Evolutionary conservation across 2,113 vertebrate genomes (phyloP), one percentile per base, ranked within the genome.

Genomic region (Ctenodactylus gundi): DNA sequence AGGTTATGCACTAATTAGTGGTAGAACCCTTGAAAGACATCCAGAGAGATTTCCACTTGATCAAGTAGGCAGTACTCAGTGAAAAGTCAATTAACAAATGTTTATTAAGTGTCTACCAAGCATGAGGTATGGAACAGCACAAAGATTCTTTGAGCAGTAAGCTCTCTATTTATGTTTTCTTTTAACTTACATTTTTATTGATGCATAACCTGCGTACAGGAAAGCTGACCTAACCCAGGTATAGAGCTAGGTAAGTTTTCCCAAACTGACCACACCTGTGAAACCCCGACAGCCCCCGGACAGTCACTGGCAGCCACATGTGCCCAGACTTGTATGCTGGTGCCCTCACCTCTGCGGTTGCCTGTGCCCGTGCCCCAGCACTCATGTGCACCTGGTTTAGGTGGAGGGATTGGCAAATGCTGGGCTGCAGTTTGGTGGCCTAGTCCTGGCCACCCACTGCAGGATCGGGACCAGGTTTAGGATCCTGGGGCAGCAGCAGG

Each of bases 1-100:
- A 64, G 64, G 90, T 86, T 49, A 73, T 10, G 44, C 34, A 4
- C 78, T 95, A 76, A 95, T 94, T 72, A 93, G 77, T 44, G 91
- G 39, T 34, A 49, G 84, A 70, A 34, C 70, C 72, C 92, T 90
- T 90, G 65, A 88, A 87, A 87, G 68, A 13, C n/a, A 4, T 1
- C 18, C 12, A 36, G 29, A 84, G 93, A 77, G 41, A 57, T 65
- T 68, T n/a, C 51, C 39, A 46, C 73, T 76, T 27, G 72, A 68
- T 87, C 20, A 21, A 29, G 57, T 21, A n/a, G 90, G 64, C 68
- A 46, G 55, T n/a, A 4, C 67, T 58, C 58, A 53, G 64, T 21
- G 72, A 85, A 44, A 44, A 86, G 76, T 67, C 95, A 91, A 34
- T 95, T 77, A 96, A 34, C 73, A 72, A 70, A 60, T 51, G 57